Evolutionary conservation across 2,888 invertebrate genomes (phyloP), one percentile per base, ranked within the genome.

Genomic region (Euclidia mi): DNA sequence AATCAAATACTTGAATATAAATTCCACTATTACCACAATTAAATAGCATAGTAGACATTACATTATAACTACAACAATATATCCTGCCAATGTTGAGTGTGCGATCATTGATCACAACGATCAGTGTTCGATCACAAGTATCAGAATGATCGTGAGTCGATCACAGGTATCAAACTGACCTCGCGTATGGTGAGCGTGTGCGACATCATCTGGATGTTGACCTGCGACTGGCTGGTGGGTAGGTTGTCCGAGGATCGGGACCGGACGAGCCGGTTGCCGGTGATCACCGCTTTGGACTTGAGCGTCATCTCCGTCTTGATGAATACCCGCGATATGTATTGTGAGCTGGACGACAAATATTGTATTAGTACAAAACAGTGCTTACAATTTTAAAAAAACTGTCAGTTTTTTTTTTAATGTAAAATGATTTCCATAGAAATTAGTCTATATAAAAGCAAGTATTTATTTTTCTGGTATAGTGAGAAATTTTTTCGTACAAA

Each of bases 191-290:
- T 98, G 84, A 98, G 96, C 62, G 98, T 98, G 88, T 98, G 98
- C 44, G 98, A 98, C 96, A 98, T 97, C 98, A 98, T 98, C 94
- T 98, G 98, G 76, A 98, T 98, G 95, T 98, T 98, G 95, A 97
- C 97, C 95, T 98, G 98, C 63, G 98, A 98, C 92, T 98, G 98
- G 94, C 98, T 98, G 85, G 98, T 98, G 76, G 98, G 98, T 78
- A 98, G 95, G 94, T 98, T 98, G 94, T 98, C 98, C 62, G 97
- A 97, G 41, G 98, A 98, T 79, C 98, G 95, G 72, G 98, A 98
- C 82, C 98, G 95, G 55, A 97, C 96, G 84, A 98, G 95, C 79
- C 97, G 96, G 79, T 97, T 96, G 49, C 97, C 97, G 70, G 96
- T 96, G 82, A 98, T 95, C 82, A 97, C 97, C 79, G 96, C 96